Evolutionary conservation across 2,113 vertebrate species (phyloP).

Genomic region (Heterotis niloticus): DNA sequence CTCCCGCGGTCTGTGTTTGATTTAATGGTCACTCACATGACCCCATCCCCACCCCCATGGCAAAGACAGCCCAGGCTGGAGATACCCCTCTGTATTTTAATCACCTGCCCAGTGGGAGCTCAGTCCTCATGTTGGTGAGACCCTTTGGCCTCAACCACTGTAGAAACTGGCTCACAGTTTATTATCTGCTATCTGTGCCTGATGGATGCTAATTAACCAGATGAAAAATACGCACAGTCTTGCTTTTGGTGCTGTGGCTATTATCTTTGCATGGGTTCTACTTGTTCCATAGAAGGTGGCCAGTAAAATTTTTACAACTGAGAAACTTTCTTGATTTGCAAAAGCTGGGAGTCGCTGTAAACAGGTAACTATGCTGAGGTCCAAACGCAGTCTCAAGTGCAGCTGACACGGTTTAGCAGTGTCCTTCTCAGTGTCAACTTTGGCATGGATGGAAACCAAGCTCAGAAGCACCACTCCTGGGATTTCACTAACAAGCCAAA

Average conservation of each 20-base stretch:
- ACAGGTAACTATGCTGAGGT: no score
- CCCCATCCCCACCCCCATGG: slow-evolving; percentile 48
- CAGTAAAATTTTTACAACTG: background rate
- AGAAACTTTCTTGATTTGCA: background rate
- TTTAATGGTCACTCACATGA: slow-evolving; percentile 72
- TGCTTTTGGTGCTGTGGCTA: slow-evolving; percentile 13
- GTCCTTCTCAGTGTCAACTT: no score
- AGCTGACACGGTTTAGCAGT: no score
- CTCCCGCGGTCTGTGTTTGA: slow-evolving; percentile 57
- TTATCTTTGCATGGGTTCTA: slow-evolving; percentile 11
- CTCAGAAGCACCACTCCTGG: no score
- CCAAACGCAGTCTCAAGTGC: no score
- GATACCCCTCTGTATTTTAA: slow-evolving; percentile 64
- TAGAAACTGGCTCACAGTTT: slow-evolving; percentile 24
- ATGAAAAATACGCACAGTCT: background rate
- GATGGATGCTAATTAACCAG: no score
- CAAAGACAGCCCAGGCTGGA: slow-evolving; percentile 53
- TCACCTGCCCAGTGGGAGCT: slow-evolving; percentile 58
- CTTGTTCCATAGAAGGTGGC: slow-evolving; percentile 25
- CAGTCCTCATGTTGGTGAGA: slow-evolving; percentile 38
- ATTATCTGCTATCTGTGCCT: background rate
- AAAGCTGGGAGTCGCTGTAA: background rate
- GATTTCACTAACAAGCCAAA: no score
- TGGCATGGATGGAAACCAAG: no score
- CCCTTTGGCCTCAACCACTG: slow-evolving; percentile 32